A percentile compares a stretch with the other conserved stretches of the same genome.
phyloP scores from a whole-genome alignment of 92 coral and sea anemone genomes.

The Ricordea florida region DNA sequence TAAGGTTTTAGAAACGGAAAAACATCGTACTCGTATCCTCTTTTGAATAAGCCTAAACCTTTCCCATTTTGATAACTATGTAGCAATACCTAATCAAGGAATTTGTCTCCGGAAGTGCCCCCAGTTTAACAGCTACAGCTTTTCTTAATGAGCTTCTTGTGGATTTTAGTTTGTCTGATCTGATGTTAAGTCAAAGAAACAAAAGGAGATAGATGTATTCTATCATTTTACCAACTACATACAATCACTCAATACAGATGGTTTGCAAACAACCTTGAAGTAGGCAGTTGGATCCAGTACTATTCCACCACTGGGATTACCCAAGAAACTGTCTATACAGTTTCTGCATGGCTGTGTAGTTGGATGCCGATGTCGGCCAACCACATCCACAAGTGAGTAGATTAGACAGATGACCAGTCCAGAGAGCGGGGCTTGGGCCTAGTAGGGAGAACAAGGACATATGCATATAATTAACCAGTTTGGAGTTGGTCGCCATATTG shows the following conservation, averaged over 20 bases:
- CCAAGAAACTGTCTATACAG: conserved; percentile 38
- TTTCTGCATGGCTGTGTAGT: conserved; percentile 52
- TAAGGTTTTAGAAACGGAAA: too few relatives aligned
- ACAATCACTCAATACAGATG: conserved; percentile 32
- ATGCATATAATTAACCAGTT: too few relatives aligned
- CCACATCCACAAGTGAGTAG: conserved; percentile 64
- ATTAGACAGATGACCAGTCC: too few relatives aligned
- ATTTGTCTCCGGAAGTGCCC: conserved; percentile 33
- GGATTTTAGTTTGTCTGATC: conserved; percentile 41
- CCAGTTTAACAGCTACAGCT: conserved; percentile 34
- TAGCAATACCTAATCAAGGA: too few relatives aligned
- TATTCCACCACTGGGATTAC: conserved; percentile 59
- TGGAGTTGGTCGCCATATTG: too few relatives aligned
- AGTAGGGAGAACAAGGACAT: too few relatives aligned
- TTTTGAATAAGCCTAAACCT: too few relatives aligned
- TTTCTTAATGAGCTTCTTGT: conserved; percentile 46
- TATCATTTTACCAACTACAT: conserved; percentile 29
- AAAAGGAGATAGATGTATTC: conserved; percentile 36
- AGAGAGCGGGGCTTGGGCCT: too few relatives aligned
- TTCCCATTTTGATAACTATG: too few relatives aligned
- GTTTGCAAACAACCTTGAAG: conserved; percentile 34
- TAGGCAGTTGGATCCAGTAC: conserved; percentile 52
- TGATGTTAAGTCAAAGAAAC: too few relatives aligned
- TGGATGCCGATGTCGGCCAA: conserved; percentile 57
- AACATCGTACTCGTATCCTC: too few relatives aligned